These are phyloP conservation scores for Ceuthmochares aereus DNA, from an alignment of 2,113 vertebrate genomes.

Conservation along the genomic window DNA sequence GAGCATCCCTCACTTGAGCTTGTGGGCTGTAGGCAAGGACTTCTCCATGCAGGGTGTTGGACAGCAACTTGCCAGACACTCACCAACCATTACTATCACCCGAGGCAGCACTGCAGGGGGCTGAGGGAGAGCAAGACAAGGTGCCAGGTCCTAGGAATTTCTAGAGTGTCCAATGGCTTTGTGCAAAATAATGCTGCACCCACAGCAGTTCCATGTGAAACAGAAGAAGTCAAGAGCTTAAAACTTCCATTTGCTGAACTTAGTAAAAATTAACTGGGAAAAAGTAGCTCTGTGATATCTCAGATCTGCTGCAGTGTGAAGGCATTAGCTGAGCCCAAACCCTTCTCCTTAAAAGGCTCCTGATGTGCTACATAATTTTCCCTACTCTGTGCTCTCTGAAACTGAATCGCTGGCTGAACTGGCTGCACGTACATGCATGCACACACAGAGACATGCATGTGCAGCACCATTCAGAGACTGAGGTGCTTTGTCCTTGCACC, in stretches of 20 bases:
- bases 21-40: accelerated
- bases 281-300: not conserved
- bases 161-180: not conserved
- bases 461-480: not conserved
- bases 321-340: not conserved
- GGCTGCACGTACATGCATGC: not conserved
- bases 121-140: not conserved
- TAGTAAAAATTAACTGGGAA: not conserved
- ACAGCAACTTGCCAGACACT: not conserved
- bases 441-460: not conserved
- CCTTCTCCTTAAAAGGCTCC: constrained; percentile 24
- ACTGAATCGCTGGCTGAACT: not conserved
- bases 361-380: not conserved
- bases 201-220: not conserved
- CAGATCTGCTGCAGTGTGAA: not conserved
- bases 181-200: not conserved
- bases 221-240: not conserved
- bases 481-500: not conserved
- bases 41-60: not conserved
- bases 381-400: not conserved
- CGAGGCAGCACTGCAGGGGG: not conserved
- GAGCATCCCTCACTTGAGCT: not conserved
- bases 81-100: not conserved
- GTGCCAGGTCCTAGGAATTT: not conserved
- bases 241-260: not conserved